These are phyloP conservation scores for Champsocephalus gunnari DNA, from an alignment of 2,797 vertebrate species.

Conservation along the genomic window DNA sequence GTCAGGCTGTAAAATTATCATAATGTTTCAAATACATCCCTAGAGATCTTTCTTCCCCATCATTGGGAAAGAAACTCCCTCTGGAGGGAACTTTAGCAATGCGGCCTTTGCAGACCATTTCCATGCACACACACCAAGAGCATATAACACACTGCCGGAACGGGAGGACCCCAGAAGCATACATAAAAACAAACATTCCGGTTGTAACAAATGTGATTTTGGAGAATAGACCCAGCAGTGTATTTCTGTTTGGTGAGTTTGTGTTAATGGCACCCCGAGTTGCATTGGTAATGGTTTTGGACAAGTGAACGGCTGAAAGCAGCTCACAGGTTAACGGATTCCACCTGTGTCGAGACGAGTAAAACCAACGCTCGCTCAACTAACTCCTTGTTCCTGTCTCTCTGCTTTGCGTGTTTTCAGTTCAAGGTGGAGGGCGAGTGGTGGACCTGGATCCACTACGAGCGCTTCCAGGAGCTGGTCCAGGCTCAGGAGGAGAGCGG, in stretches of 20 bases:
- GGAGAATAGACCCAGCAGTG: neutral
- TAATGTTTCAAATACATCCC: neutral
- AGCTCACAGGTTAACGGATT: too few relatives aligned
- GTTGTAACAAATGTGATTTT: neutral
- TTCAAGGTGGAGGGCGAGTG: constrained; percentile 89
- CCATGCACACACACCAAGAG: too few relatives aligned
- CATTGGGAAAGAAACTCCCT: neutral
- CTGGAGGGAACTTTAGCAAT: too few relatives aligned
- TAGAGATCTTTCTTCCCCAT: neutral
- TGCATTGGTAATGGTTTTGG: neutral
- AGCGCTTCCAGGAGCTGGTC: constrained; percentile 90
- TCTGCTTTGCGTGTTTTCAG: constrained; percentile 68
- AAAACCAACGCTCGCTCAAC: neutral
- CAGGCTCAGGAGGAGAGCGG: constrained; percentile 77
- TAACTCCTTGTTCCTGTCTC: neutral
- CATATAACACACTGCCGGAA: too few relatives aligned
- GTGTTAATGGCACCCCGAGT: neutral
- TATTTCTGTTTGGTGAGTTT: neutral
- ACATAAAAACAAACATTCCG: neutral
- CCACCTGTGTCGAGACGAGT: too few relatives aligned
- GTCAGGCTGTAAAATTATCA: neutral
- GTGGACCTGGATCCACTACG: constrained; percentile 95
- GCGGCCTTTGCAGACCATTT: too few relatives aligned
- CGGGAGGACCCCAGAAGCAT: too few relatives aligned
- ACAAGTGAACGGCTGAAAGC: neutral